These are phyloP conservation scores for Dexiosoma caninum DNA, from an alignment of 2,888 invertebrate species.

Conservation along the genomic window DNA sequence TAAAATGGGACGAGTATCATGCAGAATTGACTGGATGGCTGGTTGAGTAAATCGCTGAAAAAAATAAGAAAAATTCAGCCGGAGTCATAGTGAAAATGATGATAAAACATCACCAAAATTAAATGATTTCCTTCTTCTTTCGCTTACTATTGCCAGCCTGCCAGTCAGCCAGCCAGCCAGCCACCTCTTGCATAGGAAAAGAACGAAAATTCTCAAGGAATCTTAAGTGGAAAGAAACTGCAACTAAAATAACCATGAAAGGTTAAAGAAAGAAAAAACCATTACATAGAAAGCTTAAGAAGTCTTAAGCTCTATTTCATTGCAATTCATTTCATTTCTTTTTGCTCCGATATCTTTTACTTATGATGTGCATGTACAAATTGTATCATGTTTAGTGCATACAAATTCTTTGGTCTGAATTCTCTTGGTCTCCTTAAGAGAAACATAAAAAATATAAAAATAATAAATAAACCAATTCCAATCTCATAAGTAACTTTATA, in stretches of 20 bases:
- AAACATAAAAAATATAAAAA: conserved; percentile 1
- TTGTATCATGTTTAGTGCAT: conserved; percentile 51
- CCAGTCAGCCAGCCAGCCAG: no score
- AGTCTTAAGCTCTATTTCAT: conserved; percentile 48
- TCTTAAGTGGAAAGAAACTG: conserved; percentile 36
- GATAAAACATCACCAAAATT: conserved; percentile 58
- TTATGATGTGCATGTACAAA: conserved; percentile 53
- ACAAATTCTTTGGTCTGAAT: conserved; percentile 51
- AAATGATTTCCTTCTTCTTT: conserved; percentile 46
- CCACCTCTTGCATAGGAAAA: conserved; percentile 5
- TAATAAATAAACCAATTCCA: conserved; percentile 60
- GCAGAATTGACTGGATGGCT: conserved; percentile 5
- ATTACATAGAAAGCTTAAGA: conserved; percentile 34
- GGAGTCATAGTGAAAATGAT: conserved; percentile 1
- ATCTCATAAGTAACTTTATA: conserved; percentile 60
- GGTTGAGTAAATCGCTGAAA: conserved; percentile 5
- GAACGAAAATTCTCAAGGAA: conserved; percentile 31
- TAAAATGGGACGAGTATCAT: neutral
- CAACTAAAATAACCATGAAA: conserved; percentile 56
- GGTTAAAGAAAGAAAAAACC: conserved; percentile 50
- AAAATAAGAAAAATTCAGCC: neutral
- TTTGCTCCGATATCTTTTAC: conserved; percentile 19
- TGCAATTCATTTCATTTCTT: conserved; percentile 30
- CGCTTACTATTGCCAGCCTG: no score
- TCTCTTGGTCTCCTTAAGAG: neutral